A percentile compares a stretch with the other conserved stretches of the same genome.
Conservation (phyloP, 2,113 vertebrate genomes). For the Campylomormyrus tamandua region DNA sequence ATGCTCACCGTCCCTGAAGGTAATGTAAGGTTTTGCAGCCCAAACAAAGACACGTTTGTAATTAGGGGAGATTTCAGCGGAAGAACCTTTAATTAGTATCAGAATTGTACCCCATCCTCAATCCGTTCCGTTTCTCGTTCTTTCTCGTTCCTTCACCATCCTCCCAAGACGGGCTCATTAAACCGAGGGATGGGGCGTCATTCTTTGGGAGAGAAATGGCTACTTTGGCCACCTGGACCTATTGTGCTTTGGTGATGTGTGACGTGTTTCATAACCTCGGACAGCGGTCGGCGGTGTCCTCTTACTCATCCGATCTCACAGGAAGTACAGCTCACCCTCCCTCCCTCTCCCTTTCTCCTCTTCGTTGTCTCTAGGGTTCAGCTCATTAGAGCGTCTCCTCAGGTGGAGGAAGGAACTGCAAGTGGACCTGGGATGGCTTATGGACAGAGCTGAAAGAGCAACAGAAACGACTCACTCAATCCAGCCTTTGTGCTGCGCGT, state of each 20-base stretch:
- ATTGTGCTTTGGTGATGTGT: neutral
- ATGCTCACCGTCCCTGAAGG: neutral
- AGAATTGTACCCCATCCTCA: neutral
- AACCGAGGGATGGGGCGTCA: constrained; percentile 28
- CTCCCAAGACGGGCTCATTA: constrained; percentile 28
- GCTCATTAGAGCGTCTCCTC: neutral
- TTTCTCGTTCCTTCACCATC: constrained; percentile 23
- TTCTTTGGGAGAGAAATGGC: constrained; percentile 18
- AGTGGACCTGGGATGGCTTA: neutral
- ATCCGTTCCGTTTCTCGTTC: constrained; percentile 10
- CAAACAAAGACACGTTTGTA: constrained; percentile 38
- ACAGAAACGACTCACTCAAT: neutral
- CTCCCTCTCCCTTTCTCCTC: neutral
- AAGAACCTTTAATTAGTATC: constrained; percentile 21
- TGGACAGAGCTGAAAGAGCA: neutral
- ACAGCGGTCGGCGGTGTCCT: neutral
- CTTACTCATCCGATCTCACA: neutral
- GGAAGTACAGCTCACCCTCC: neutral
- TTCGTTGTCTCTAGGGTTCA: neutral
- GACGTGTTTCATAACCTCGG: neutral
- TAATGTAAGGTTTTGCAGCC: neutral
- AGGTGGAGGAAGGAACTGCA: neutral
- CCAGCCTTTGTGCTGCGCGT: neutral
- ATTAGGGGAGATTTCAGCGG: constrained; percentile 20
- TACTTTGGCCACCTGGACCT: constrained; percentile 3